Percentiles rank a stretch among this genome's conserved stretches.
Evolutionary conservation across 2,888 invertebrate species (phyloP).

Genomic region (Biston betularia): DNA sequence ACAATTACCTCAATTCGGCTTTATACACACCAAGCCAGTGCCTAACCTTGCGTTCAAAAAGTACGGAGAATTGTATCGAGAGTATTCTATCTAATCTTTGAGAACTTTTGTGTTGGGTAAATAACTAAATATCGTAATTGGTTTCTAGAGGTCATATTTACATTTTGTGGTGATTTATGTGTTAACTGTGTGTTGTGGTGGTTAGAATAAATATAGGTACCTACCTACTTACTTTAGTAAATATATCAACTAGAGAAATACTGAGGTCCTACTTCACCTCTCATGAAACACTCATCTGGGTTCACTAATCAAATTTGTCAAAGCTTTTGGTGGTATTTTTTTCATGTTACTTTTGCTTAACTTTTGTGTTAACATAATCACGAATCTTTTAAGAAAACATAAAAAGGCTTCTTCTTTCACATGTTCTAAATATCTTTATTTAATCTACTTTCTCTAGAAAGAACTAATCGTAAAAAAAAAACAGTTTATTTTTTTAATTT

Average conservation of each 20-base stretch:
- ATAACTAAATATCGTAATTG: no score
- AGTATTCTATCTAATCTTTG: no score
- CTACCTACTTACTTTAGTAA: not conserved
- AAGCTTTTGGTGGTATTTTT: slow-evolving; percentile 41
- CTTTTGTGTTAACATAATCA: slow-evolving; percentile 29
- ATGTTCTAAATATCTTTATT: not conserved
- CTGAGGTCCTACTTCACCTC: slow-evolving; percentile 13
- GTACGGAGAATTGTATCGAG: no score
- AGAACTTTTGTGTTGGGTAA: no score
- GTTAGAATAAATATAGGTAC: not conserved
- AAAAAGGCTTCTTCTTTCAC: not conserved
- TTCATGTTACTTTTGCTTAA: slow-evolving; percentile 25
- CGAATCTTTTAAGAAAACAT: slow-evolving; percentile 25
- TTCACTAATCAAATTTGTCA: slow-evolving; percentile 30
- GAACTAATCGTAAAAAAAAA: no score
- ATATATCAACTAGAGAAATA: no score
- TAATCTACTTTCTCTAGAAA: no score
- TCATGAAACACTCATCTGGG: slow-evolving; percentile 27
- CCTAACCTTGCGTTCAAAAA: no score
- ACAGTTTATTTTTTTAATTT: not conserved
- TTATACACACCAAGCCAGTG: no score
- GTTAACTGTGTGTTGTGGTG: not conserved
- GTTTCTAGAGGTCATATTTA: no score
- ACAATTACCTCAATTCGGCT: no score
- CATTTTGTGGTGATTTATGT: not conserved